Percentiles rank a stretch among this genome's conserved stretches.
These are phyloP conservation scores for Ecdyonurus torrentis DNA, from an alignment of 2,888 invertebrate species.

Conservation along the genomic window DNA sequence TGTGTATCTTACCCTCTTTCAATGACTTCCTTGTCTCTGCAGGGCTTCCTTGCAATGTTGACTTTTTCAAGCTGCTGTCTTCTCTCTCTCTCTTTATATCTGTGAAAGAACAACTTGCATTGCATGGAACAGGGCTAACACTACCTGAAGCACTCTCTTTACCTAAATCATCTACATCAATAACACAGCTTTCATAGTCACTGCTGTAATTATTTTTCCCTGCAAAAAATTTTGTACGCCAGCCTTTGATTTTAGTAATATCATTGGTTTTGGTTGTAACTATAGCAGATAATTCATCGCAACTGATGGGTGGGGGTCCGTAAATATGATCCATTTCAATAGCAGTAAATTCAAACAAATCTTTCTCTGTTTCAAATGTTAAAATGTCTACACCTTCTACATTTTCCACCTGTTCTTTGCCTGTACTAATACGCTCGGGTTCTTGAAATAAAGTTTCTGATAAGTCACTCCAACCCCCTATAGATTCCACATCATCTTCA, in stretches of 20 bases:
- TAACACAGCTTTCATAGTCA: neutral
- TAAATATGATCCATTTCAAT: conserved; percentile 7
- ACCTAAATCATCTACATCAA: neutral
- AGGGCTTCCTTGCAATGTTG: neutral
- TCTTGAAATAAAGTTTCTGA: conserved; percentile 4
- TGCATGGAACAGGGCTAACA: neutral
- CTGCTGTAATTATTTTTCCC: conserved; percentile 10
- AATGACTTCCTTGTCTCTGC: neutral
- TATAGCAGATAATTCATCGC: conserved; percentile 7
- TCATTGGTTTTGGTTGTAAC: conserved; percentile 24
- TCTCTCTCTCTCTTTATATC: neutral
- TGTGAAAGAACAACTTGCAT: neutral
- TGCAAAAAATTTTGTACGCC: conserved; percentile 20
- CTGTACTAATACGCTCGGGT: conserved; percentile 10
- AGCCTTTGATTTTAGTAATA: conserved; percentile 26
- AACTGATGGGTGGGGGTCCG: neutral
- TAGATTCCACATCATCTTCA: conserved; percentile 9
- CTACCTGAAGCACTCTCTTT: neutral
- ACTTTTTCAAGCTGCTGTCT: neutral
- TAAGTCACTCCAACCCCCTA: neutral
- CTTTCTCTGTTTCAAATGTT: conserved; percentile 13
- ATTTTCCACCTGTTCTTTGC: conserved; percentile 12
- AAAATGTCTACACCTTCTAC: conserved; percentile 14
- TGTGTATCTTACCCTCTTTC: neutral
- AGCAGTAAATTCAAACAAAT: conserved; percentile 14